Evolutionary conservation across 2,113 vertebrate species (phyloP).

Genomic region (Oryzias celebensis): DNA sequence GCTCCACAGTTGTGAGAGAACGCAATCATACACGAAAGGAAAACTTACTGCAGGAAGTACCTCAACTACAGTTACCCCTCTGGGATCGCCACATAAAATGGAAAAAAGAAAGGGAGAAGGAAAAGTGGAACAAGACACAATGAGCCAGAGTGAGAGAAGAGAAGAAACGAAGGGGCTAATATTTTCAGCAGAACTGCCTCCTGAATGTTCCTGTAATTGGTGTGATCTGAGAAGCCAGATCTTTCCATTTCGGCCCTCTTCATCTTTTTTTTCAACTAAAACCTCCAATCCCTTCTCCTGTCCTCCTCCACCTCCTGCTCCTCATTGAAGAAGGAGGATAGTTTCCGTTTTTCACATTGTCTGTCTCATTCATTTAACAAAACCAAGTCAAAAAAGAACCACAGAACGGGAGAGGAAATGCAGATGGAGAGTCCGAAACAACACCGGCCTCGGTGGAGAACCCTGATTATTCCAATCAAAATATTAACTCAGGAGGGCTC

Average conservation of each 20-base stretch:
- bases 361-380: slow-evolving; percentile 54
- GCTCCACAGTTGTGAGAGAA: slow-evolving; percentile 47
- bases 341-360: slow-evolving; percentile 6
- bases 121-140: slow-evolving; percentile 32
- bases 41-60: slow-evolving; percentile 74
- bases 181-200: slow-evolving; percentile 66
- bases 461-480: slow-evolving; percentile 61
- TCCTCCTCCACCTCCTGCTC: slow-evolving; percentile 41
- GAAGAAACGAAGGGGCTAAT: slow-evolving; percentile 56
- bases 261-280: slow-evolving; percentile 12
- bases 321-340: slow-evolving; percentile 31
- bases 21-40: slow-evolving; percentile 35
- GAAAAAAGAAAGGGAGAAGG: slow-evolving; percentile 44
- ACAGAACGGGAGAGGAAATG: slow-evolving; percentile 30
- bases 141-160: slow-evolving; percentile 16
- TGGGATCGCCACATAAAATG: slow-evolving; percentile 68
- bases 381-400: slow-evolving; percentile 38
- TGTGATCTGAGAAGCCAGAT: slow-evolving; percentile 59
- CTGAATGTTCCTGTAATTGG: slow-evolving; percentile 70
- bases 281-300: slow-evolving; percentile 25
- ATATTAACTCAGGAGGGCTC: slow-evolving; percentile 51
- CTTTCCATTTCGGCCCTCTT: slow-evolving; percentile 49
- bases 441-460: slow-evolving; percentile 21
- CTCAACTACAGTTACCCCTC: slow-evolving; percentile 68
- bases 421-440: slow-evolving; percentile 15